Evolutionary conservation across 2,888 invertebrate genomes (phyloP), one percentile per base, ranked within the genome.

Genomic region (Rhagonycha lutea): DNA sequence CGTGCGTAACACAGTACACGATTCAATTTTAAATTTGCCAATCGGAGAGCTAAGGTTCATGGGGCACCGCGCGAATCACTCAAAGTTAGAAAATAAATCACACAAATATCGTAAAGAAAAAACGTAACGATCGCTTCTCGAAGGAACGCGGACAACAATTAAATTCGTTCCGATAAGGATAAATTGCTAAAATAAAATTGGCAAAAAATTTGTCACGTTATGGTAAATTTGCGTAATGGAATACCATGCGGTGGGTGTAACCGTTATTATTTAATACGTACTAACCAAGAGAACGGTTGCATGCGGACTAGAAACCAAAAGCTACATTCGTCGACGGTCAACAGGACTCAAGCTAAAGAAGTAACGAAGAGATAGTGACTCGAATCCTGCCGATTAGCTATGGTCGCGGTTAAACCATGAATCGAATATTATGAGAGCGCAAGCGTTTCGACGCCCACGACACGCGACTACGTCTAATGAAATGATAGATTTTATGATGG

Each of bases 371-470:
- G 83, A 83, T 80, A 80, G 80, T 73, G 79, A 79, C 79, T 80
- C 78, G 80, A 75, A 73, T 78, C 79, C 79, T 75, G 79, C 79
- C 81, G 83, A 83, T 82, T 82, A 82, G 82, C 83, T 81, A 81
- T 81, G 78, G 81, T 78, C 75, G 77, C 77, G 63, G 71, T 76
- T 76, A 73, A 77, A 74, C 78, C 76, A 79, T 75, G 77, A 76
- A 76, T 72, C 70, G 68, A 73, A 70, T 73, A 62, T 47, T 47
- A 72, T 71, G 72, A 82, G 74, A 80, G 86, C 86, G 86, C 86
- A 86, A 83, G 85, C 85, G 84, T 85, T 81, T 82, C 74, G 81
- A 85, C 86, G 85, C 86, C 86, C 85, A 86, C 86, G 84, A 85
- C 86, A 86, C 85, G 85, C 85, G 85, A 78, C 78, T 65, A 74